Evolutionary conservation across 2,113 vertebrate genomes (phyloP), one percentile per base, ranked within the genome.

Genomic region (Malurus alboscapulatus): DNA sequence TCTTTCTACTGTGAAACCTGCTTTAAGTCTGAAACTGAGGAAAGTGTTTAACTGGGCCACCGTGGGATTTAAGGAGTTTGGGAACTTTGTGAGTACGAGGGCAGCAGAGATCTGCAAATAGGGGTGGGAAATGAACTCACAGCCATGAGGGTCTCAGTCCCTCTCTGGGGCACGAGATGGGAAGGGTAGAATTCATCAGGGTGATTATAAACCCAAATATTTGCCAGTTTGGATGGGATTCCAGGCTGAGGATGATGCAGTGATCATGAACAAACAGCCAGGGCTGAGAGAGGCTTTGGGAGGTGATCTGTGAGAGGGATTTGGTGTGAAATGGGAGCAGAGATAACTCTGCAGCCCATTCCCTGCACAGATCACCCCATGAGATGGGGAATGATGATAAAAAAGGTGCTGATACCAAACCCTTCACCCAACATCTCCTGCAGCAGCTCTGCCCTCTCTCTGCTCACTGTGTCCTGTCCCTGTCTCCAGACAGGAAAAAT

Each of bases 301-400:
- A 34, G 17, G 59, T 2, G 30, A 9, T 26, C 72, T 34, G 27
- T 24, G 48, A 1, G 9, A 13, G 50, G 8, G 48, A 16, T 1
- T 17, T 29, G 30, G 2, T 68, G 72, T 26, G 40, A 38, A 32
- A 24, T 2, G 10, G 10, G 12, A 36, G 32, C 2, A 26, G 22
- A 5, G 8, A 0, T 4, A 34, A 13, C 58, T 12, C 40, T 45
- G 66, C 57, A 9, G 10, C 6, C 38, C 14, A 0, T 7, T 9
- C 54, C 34, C 42, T 6, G 38, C 0, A 4, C 2, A 1, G 22
- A 4, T 3, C 5, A 7, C 4, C 12, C 3, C 0, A 2, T 4
- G 24, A 7, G 62, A 27, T 57, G 32, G 20, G 55, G 55, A 34
- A 7, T 1, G 34, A 2, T 1, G 29, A 17, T 14, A 3, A 20